Conservation (phyloP, 2,888 invertebrate species). For the Aphodius granarius region DNA sequence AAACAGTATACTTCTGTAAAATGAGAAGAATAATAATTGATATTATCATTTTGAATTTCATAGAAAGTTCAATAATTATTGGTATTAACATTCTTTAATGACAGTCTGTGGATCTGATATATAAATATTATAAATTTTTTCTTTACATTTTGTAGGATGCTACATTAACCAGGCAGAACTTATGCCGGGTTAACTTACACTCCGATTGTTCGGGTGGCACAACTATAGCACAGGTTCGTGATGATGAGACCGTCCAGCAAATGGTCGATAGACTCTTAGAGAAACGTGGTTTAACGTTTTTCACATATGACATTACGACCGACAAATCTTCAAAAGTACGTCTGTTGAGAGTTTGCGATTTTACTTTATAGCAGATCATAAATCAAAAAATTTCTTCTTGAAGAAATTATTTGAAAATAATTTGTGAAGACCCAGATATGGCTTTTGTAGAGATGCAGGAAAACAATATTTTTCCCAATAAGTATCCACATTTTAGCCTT, state of each 20-base stretch:
- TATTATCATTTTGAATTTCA: neutral
- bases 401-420: neutral
- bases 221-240: constrained; percentile 84
- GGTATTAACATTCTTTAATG: neutral
- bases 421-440: no score
- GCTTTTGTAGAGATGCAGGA: no score
- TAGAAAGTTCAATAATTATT: neutral
- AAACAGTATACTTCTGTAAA: no score
- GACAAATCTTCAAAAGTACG: constrained; percentile 54
- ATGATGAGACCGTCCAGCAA: constrained; percentile 73
- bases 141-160: constrained; percentile 35
- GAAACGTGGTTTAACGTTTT: constrained; percentile 77
- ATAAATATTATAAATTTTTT: neutral
- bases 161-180: constrained; percentile 48
- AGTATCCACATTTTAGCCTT: no score
- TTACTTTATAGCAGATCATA: neutral
- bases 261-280: constrained; percentile 82
- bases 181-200: constrained; percentile 85
- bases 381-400: constrained; percentile 22
- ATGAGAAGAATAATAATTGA: no score
- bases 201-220: constrained; percentile 93
- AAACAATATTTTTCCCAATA: no score
- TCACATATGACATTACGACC: constrained; percentile 80
- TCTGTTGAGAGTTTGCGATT: neutral
- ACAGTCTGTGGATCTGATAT: neutral